Evolutionary conservation across 92 coral and sea anemone species (phyloP).

Genomic region (Paragorgia papillata): DNA sequence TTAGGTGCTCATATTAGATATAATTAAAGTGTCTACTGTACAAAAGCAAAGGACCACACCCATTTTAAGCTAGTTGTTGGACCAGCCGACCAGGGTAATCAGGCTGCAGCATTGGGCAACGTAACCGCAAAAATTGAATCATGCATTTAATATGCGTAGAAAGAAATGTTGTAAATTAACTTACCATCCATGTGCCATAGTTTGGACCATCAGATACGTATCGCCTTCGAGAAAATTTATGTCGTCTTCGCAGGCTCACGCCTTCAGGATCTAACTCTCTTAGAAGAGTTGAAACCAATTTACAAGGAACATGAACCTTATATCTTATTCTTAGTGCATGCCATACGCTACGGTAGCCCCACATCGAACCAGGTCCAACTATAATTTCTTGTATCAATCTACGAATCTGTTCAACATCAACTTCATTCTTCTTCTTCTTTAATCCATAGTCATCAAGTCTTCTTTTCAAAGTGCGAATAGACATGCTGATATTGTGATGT

Average conservation of each 20-base stretch:
- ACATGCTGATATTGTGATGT: constrained; percentile 12
- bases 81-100: too few species aligned
- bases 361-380: not conserved
- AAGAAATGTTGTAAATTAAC: too few species aligned
- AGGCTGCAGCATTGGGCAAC: too few species aligned
- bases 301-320: constrained; percentile 9
- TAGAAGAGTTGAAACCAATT: constrained; percentile 10
- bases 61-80: too few species aligned
- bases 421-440: constrained; percentile 12
- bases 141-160: too few species aligned
- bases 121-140: not conserved
- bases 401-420: constrained; percentile 12
- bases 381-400: constrained; percentile 6
- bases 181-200: constrained; percentile 23
- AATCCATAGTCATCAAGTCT: constrained; percentile 9
- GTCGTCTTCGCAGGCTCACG: constrained; percentile 12
- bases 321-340: constrained; percentile 6
- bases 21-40: too few species aligned
- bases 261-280: constrained; percentile 24
- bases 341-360: constrained; percentile 3
- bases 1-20: too few species aligned
- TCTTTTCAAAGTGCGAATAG: constrained; percentile 6
- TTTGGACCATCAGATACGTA: constrained; percentile 10
- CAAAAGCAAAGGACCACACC: too few species aligned
- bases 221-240: constrained; percentile 16